Evolutionary conservation across 2,797 vertebrate species (phyloP).

Genomic region (Sebastes diaconus): DNA sequence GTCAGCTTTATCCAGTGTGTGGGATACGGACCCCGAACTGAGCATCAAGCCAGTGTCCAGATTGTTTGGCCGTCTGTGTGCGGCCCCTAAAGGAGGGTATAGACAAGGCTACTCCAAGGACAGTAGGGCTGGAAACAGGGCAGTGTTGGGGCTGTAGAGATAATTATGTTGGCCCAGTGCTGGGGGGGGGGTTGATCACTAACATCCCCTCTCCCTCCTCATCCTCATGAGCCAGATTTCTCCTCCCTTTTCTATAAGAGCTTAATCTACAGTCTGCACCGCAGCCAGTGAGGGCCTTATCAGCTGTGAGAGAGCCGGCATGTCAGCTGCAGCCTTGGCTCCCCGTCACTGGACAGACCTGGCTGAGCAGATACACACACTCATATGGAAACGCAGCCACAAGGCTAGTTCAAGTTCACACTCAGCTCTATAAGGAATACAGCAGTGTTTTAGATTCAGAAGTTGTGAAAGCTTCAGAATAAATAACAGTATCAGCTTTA

Average conservation of each 20-base stretch:
- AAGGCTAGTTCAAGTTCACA: constrained; percentile 39
- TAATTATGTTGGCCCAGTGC: constrained; percentile 36
- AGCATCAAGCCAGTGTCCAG: constrained; percentile 12
- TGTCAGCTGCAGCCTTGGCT: constrained; percentile 54
- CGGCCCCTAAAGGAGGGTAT: constrained; percentile 13
- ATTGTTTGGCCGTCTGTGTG: not conserved
- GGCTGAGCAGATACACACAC: constrained; percentile 34
- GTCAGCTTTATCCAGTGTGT: not conserved
- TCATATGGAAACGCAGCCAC: not conserved
- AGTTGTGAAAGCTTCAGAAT: not conserved
- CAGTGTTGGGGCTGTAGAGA: constrained; percentile 33
- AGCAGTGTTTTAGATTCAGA: not conserved
- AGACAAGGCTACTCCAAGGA: constrained; percentile 35
- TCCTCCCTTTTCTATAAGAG: constrained; percentile 50
- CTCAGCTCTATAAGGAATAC: not conserved
- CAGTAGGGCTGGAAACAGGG: constrained; percentile 12
- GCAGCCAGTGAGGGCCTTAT: constrained; percentile 54
- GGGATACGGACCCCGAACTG: not conserved
- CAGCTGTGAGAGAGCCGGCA: constrained; percentile 48
- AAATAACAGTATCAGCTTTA: not conserved
- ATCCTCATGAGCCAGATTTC: constrained; percentile 47
- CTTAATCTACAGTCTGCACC: constrained; percentile 65
- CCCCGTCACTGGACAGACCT: constrained; percentile 29
- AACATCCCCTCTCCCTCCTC: constrained; percentile 11
- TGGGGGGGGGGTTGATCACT: constrained; percentile 29